Evolutionary conservation across 2,113 vertebrate species (phyloP).

Genomic region (Xyrauchen texanus): DNA sequence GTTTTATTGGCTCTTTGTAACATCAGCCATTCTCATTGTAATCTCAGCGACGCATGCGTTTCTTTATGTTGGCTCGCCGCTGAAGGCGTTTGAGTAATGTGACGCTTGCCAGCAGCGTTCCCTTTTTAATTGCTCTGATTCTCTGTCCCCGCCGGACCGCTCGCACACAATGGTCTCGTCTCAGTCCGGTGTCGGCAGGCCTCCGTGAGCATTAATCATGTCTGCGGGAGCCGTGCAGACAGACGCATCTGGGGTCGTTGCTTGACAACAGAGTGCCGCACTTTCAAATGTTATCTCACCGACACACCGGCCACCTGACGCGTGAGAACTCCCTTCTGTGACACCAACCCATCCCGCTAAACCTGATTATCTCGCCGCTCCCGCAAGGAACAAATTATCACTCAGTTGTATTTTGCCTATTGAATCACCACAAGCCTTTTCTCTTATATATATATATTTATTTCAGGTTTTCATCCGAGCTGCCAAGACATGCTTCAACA

Average conservation of each 20-base stretch:
- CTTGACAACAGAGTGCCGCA: constrained; percentile 64
- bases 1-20: constrained; percentile 59
- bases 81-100: constrained; percentile 56
- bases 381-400: constrained; percentile 49
- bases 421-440: constrained; percentile 35
- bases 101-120: constrained; percentile 54
- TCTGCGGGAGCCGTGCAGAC: constrained; percentile 46
- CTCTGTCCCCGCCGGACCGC: constrained; percentile 60
- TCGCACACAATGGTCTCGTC: constrained; percentile 49
- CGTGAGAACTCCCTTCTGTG: constrained; percentile 53
- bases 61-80: constrained; percentile 30
- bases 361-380: constrained; percentile 44
- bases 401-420: constrained; percentile 41
- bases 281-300: constrained; percentile 59
- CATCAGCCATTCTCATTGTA: constrained; percentile 50
- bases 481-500: background rate
- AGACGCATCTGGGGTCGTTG: constrained; percentile 56
- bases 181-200: constrained; percentile 40
- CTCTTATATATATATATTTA: background rate
- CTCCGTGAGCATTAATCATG: constrained; percentile 65
- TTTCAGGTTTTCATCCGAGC: background rate
- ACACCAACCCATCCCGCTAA: constrained; percentile 43
- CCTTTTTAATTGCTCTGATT: constrained; percentile 67
- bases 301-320: constrained; percentile 51
- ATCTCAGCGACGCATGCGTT: constrained; percentile 39